Percentiles rank a stretch among this genome's conserved stretches.
Conservation (phyloP, 2,888 invertebrate species). For the Parochlus steinenii region DNA sequence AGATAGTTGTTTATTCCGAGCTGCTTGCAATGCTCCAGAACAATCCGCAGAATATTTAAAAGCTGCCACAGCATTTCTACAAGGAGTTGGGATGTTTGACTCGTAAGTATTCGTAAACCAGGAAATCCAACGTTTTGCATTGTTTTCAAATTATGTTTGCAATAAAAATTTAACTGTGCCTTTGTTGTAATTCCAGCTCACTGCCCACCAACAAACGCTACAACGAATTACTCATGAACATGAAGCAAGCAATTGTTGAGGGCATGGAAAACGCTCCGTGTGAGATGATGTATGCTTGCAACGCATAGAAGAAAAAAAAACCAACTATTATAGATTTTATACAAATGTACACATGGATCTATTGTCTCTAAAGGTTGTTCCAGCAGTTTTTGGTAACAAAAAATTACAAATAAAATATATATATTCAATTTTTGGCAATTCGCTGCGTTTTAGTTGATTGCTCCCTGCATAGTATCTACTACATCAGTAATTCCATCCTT, state of each 20-base stretch:
- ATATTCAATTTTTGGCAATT: too few relatives aligned
- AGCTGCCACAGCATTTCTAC: slow-evolving; percentile 59
- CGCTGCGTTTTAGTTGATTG: too few relatives aligned
- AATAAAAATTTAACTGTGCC: slow-evolving; percentile 5
- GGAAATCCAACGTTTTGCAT: background rate
- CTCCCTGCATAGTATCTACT: too few relatives aligned
- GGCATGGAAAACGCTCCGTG: slow-evolving; percentile 43
- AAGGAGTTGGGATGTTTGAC: slow-evolving; percentile 48
- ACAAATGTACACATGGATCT: too few relatives aligned
- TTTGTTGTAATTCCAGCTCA: slow-evolving; percentile 31
- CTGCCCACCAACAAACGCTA: slow-evolving; percentile 38
- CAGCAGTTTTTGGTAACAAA: too few relatives aligned
- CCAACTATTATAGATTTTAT: too few relatives aligned
- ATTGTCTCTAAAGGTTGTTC: too few relatives aligned
- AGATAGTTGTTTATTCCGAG: slow-evolving; percentile 54
- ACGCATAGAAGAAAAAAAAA: too few relatives aligned
- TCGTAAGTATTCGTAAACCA: slow-evolving; percentile 31
- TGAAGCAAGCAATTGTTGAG: slow-evolving; percentile 49
- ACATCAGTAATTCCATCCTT: too few relatives aligned
- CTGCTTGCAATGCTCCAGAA: slow-evolving; percentile 57
- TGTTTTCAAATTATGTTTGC: background rate
- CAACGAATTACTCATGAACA: slow-evolving; percentile 41
- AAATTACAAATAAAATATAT: too few relatives aligned
- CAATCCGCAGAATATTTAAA: slow-evolving; percentile 57
- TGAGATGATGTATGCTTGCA: slow-evolving; percentile 36